A percentile compares a stretch with the other conserved stretches of the same genome.
Conservation (phyloP, 2,113 vertebrate genomes). For the Rallus limicola region DNA sequence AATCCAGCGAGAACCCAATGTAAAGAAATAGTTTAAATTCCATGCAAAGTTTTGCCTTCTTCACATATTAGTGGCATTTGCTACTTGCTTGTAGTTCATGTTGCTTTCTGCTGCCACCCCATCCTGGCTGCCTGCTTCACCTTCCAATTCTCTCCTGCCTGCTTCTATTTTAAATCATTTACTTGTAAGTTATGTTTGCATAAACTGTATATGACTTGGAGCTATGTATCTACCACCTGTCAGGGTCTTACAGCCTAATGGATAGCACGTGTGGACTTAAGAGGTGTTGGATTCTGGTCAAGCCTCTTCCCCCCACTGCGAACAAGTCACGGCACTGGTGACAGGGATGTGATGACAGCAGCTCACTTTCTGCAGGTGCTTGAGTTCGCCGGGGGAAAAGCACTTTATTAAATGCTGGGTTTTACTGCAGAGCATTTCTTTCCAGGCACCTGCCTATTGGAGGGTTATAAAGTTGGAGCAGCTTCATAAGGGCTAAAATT, state of each 20-base stretch:
- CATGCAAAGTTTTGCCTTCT: background rate
- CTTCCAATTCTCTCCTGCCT: background rate
- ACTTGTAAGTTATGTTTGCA: background rate
- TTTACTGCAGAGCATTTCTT: background rate
- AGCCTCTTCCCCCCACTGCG: background rate
- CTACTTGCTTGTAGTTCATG: background rate
- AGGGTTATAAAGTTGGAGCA: background rate
- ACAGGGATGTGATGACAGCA: constrained; percentile 29
- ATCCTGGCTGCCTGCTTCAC: background rate
- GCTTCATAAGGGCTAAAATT: constrained; percentile 3
- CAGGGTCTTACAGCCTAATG: background rate
- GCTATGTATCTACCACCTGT: background rate
- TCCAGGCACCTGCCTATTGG: background rate
- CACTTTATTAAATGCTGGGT: background rate
- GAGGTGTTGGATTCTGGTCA: background rate
- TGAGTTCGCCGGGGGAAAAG: background rate
- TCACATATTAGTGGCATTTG: background rate
- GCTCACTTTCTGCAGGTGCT: constrained; percentile 11
- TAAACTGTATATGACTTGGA: background rate
- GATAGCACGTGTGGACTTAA: background rate
- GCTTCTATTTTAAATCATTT: background rate
- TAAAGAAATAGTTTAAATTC: background rate
- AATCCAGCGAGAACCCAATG: background rate
- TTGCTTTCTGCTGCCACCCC: background rate
- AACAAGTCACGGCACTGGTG: rapidly evolving